A percentile compares a stretch with the other conserved stretches of the same genome.
Conservation (phyloP, 2,888 invertebrate genomes). For the Dynastes hyllus region DNA sequence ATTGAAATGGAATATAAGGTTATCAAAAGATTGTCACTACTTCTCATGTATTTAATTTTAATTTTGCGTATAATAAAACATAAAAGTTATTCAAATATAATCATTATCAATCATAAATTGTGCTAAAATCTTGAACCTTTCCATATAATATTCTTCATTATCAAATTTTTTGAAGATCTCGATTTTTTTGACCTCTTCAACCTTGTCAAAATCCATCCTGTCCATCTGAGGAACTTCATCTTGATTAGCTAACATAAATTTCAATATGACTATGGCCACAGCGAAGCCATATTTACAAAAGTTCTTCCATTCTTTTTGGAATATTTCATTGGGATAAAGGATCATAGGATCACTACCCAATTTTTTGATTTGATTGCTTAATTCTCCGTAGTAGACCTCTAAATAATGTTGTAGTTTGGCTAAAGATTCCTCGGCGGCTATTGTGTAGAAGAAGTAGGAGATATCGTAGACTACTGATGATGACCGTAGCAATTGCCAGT, state of each 20-base stretch:
- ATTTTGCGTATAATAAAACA: not conserved
- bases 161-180: conserved; percentile 10
- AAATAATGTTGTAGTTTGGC: conserved; percentile 29
- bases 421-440: conserved; percentile 35
- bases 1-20: too few species aligned
- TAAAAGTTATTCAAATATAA: not conserved
- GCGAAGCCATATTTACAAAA: conserved; percentile 58
- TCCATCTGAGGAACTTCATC: conserved; percentile 57
- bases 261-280: conserved; percentile 58
- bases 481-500: conserved; percentile 47
- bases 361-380: not conserved
- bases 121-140: not conserved
- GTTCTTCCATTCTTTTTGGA: conserved; percentile 59
- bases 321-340: conserved; percentile 58
- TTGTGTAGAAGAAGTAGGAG: conserved; percentile 44
- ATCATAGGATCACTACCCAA: conserved; percentile 51
- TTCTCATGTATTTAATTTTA: too few species aligned
- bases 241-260: conserved; percentile 58
- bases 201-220: conserved; percentile 12
- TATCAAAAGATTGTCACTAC: too few species aligned
- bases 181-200: not conserved
- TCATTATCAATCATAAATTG: not conserved
- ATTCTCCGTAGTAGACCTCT: conserved; percentile 42
- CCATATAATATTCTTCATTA: not conserved
- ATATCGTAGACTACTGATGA: conserved; percentile 47